A percentile compares a stretch with the other conserved stretches of the same genome.
phyloP scores from a whole-genome alignment of 2,888 invertebrate species.

The Bombyx huttoni region DNA sequence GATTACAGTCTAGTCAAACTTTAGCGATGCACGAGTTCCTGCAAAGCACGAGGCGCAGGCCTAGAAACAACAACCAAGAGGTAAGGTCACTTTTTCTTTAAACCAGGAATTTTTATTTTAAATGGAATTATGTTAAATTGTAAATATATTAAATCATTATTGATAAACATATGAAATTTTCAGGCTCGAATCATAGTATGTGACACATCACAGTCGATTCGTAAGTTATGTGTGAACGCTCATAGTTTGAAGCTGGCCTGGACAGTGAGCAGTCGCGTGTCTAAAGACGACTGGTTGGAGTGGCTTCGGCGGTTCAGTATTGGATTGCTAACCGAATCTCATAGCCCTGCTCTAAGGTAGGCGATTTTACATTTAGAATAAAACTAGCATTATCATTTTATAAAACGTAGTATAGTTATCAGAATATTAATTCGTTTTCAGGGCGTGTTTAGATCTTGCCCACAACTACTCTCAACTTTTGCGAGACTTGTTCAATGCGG shows the following conservation, averaged over 20 bases:
- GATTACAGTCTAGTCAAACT: constrained; percentile 64
- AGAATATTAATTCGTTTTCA: constrained; percentile 17
- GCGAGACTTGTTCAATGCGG: constrained; percentile 97
- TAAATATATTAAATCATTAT: too few relatives aligned
- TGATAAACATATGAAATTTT: constrained; percentile 2
- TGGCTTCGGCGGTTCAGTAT: constrained; percentile 95
- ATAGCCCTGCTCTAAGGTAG: constrained; percentile 89
- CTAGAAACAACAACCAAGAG: constrained; percentile 81
- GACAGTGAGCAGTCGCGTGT: constrained; percentile 92
- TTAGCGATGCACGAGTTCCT: constrained; percentile 80
- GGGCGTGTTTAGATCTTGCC: constrained; percentile 92
- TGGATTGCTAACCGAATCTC: constrained; percentile 94
- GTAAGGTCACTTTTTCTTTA: constrained; percentile 31
- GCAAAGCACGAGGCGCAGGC: constrained; percentile 73
- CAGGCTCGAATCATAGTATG: constrained; percentile 59
- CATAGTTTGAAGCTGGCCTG: constrained; percentile 90
- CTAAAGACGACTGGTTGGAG: constrained; percentile 99
- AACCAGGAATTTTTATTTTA: too few relatives aligned
- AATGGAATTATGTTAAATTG: too few relatives aligned
- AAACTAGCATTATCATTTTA: too few relatives aligned
- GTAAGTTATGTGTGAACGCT: constrained; percentile 86
- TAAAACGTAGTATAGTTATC: too few relatives aligned
- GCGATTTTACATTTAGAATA: background rate
- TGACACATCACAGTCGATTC: constrained; percentile 80
- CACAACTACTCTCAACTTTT: constrained; percentile 97